These are phyloP conservation scores for Ophiothrix spiculata DNA, from an alignment of 35 echinoderm and acorn worm species.

Conservation along the genomic window DNA sequence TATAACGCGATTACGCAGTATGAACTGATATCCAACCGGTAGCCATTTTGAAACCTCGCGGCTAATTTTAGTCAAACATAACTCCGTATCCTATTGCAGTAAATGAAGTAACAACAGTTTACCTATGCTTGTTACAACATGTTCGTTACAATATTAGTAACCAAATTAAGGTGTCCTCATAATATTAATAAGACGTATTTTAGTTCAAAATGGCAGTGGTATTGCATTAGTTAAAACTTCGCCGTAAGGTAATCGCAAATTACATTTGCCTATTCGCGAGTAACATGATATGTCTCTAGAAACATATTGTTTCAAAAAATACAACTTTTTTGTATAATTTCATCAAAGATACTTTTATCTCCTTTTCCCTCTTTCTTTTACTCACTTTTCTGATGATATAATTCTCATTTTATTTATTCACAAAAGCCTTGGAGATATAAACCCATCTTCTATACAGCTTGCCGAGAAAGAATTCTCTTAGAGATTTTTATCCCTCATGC, in stretches of 20 bases:
- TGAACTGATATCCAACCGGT: background rate
- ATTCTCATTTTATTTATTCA: constrained; percentile 1
- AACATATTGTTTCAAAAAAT: background rate
- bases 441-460: background rate
- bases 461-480: background rate
- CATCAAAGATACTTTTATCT: constrained; percentile 8
- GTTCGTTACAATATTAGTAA: background rate
- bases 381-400: background rate
- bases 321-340: background rate
- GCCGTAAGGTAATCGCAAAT: background rate
- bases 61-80: background rate
- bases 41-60: background rate
- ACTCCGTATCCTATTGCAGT: background rate
- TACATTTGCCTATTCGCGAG: background rate
- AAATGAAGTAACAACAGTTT: constrained; percentile 10
- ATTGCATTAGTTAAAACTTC: background rate
- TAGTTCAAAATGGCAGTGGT: constrained; percentile 5
- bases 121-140: constrained; percentile 8
- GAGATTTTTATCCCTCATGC: background rate
- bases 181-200: constrained; percentile 5
- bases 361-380: background rate
- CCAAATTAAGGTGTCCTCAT: background rate
- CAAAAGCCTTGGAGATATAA: background rate
- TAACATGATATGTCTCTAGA: background rate
- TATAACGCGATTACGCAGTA: background rate